Percentiles rank a stretch among this genome's conserved stretches.
These are phyloP conservation scores for Drosophila kanekoi DNA, from an alignment of 2,888 invertebrate genomes.

Conservation along the genomic window DNA sequence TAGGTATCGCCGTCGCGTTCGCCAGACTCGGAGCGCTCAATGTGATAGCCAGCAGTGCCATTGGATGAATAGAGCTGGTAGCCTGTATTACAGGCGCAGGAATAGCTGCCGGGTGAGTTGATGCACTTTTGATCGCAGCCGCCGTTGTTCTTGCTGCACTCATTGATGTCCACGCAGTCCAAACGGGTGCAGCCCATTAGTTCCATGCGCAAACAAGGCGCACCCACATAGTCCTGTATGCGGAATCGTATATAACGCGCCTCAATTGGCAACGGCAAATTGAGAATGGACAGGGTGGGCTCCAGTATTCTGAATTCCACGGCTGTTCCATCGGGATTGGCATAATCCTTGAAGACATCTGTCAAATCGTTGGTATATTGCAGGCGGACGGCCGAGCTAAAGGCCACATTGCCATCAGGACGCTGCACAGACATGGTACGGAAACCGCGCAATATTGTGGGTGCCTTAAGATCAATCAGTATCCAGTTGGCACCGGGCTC, in stretches of 20 bases:
- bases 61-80: constrained; percentile 94
- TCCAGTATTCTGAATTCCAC: constrained; percentile 96
- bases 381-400: constrained; percentile 94
- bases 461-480: constrained; percentile 93
- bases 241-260: constrained; percentile 94
- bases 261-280: constrained; percentile 95
- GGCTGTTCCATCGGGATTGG: constrained; percentile 96
- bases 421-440: constrained; percentile 95
- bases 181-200: constrained; percentile 96
- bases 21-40: constrained; percentile 94
- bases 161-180: constrained; percentile 95
- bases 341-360: constrained; percentile 95
- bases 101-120: constrained; percentile 94
- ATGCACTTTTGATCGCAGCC: constrained; percentile 97
- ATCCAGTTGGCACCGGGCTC: constrained; percentile 96
- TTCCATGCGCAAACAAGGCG: constrained; percentile 95
- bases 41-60: constrained; percentile 94
- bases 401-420: constrained; percentile 93
- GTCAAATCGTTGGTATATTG: constrained; percentile 95
- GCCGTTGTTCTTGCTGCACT: constrained; percentile 93
- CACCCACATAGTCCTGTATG: constrained; percentile 94
- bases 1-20: constrained; percentile 94
- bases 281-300: constrained; percentile 95
- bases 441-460: constrained; percentile 95
- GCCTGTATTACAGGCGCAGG: constrained; percentile 96